Evolutionary conservation across 2,113 vertebrate genomes (phyloP).

Genomic region (Irena cyanogastra): DNA sequence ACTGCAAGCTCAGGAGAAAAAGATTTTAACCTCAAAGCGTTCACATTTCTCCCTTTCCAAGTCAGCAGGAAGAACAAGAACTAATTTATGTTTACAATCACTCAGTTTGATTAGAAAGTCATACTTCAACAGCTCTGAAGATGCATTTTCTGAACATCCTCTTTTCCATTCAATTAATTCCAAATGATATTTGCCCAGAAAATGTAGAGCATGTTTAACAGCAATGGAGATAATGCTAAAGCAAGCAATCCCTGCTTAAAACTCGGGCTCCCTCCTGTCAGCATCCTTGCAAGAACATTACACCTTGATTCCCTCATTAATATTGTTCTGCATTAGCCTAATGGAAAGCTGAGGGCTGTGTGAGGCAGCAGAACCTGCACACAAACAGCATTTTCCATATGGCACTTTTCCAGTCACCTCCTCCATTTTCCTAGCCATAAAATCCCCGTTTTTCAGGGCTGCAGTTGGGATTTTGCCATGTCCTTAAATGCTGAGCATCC

Average conservation of each 20-base stretch:
- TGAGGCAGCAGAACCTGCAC: not conserved
- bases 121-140: slow-evolving; percentile 55
- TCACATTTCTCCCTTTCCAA: slow-evolving; percentile 31
- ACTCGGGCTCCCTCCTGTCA: slow-evolving; percentile 13
- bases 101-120: slow-evolving; percentile 56
- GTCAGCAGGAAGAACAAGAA: slow-evolving; percentile 55
- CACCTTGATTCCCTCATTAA: slow-evolving; percentile 45
- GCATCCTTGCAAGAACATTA: slow-evolving; percentile 54
- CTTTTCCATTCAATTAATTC: slow-evolving; percentile 60
- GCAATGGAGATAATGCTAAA: slow-evolving; percentile 55
- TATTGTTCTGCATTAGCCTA: slow-evolving; percentile 36
- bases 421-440: not conserved
- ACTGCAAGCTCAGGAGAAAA: slow-evolving; percentile 35
- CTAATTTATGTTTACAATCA: slow-evolving; percentile 68
- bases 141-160: slow-evolving; percentile 49
- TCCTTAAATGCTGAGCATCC: not conserved
- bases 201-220: slow-evolving; percentile 56
- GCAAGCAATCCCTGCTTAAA: slow-evolving; percentile 61
- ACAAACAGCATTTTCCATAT: not conserved
- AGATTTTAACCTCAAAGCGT: not conserved
- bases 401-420: not conserved
- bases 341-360: not conserved
- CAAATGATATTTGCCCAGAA: slow-evolving; percentile 43
- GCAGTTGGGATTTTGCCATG: not conserved
- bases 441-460: not conserved